A percentile compares a stretch with the other conserved stretches of the same genome.
phyloP scores from a whole-genome alignment of 2,113 vertebrate genomes.

The Cheilinus undulatus region DNA sequence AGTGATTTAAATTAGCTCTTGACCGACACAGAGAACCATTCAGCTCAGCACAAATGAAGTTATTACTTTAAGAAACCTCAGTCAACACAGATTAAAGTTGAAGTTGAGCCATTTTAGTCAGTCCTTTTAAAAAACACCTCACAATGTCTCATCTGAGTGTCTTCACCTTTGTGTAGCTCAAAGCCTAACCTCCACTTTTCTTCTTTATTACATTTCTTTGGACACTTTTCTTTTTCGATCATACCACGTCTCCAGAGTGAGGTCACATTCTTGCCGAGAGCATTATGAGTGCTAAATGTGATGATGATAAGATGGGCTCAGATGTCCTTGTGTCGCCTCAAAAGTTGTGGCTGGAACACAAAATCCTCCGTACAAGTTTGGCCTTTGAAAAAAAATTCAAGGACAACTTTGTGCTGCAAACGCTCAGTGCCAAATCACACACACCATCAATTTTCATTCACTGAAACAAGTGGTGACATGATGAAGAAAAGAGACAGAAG shows the following conservation, averaged over 20 bases:
- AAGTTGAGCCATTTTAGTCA: too few species aligned
- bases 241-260: not conserved
- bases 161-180: too few species aligned
- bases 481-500: not conserved
- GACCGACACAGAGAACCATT: conserved; percentile 8
- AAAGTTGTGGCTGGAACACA: conserved; percentile 13
- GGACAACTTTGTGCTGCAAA: not conserved
- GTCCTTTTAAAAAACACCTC: too few species aligned
- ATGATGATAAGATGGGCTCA: conserved; percentile 14
- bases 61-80: not conserved
- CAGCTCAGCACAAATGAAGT: not conserved
- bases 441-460: not conserved
- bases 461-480: not conserved
- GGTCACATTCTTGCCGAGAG: conserved; percentile 9
- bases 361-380: conserved; percentile 14
- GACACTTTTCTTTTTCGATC: not conserved
- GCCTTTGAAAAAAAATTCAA: not conserved
- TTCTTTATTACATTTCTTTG: not conserved
- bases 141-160: not conserved
- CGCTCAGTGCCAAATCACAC: not conserved
- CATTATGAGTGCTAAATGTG: not conserved
- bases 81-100: not conserved
- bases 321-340: conserved; percentile 32
- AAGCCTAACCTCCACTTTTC: not conserved
- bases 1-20: not conserved